Conservation (phyloP, 2,797 vertebrate genomes). For the Chrosomus eos region DNA sequence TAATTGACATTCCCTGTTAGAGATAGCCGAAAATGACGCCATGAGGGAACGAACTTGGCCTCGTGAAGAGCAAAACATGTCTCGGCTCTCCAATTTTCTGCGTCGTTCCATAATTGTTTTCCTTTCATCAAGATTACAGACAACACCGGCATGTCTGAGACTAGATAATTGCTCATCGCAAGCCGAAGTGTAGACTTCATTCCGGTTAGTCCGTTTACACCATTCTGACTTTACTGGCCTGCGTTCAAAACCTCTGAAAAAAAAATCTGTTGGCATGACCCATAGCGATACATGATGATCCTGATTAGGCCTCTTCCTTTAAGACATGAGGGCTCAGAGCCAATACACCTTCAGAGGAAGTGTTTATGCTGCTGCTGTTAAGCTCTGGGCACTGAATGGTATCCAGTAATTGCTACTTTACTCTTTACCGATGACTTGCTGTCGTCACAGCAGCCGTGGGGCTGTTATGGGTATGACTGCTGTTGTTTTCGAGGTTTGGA, state of each 20-base stretch:
- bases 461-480: constrained; percentile 51
- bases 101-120: constrained; percentile 47
- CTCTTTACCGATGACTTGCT: constrained; percentile 71
- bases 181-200: constrained; percentile 43
- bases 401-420: constrained; percentile 69
- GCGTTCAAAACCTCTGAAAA: constrained; percentile 22
- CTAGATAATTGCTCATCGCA: constrained; percentile 52
- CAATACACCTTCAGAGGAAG: constrained; percentile 62
- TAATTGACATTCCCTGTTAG: constrained; percentile 21
- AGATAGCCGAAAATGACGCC: constrained; percentile 33
- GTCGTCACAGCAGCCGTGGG: constrained; percentile 67
- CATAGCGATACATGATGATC: constrained; percentile 67
- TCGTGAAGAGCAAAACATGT: constrained; percentile 41
- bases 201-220: constrained; percentile 23
- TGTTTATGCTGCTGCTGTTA: constrained; percentile 69
- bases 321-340: constrained; percentile 54
- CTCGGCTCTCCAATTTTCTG: constrained; percentile 19
- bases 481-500: constrained; percentile 54
- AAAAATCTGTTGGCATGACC: constrained; percentile 55
- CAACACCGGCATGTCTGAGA: constrained; percentile 68
- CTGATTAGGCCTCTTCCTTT: constrained; percentile 67
- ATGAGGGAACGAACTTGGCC: constrained; percentile 16
- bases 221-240: constrained; percentile 35
- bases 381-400: constrained; percentile 64
- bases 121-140: constrained; percentile 64